Conservation (phyloP, 92 coral and sea anemone species). For the Scolanthus callimorphus region DNA sequence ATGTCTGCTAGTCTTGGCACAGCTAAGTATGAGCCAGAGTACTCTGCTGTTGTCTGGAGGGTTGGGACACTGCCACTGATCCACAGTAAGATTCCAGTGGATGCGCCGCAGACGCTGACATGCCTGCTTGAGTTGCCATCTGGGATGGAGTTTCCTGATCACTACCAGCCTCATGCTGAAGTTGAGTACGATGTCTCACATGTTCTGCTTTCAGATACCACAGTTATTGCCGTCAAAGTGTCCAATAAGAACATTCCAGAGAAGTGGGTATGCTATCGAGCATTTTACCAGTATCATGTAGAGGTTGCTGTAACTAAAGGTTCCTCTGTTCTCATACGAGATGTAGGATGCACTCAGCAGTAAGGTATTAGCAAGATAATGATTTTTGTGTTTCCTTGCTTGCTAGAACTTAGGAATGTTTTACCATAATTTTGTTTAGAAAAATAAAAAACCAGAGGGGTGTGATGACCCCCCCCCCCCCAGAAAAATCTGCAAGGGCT, state of each 20-base stretch:
- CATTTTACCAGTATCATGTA: conserved; percentile 78
- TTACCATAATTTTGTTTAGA: no score
- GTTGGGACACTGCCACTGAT: conserved; percentile 81
- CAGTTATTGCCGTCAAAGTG: conserved; percentile 88
- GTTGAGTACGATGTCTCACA: conserved; percentile 87
- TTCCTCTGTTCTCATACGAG: conserved; percentile 70
- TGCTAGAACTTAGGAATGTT: no score
- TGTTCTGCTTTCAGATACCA: conserved; percentile 90
- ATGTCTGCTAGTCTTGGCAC: conserved; percentile 85
- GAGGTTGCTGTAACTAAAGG: conserved; percentile 76
- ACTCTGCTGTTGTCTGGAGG: conserved; percentile 85
- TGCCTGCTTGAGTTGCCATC: conserved; percentile 74
- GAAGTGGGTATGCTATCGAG: conserved; percentile 87
- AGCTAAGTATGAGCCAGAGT: conserved; percentile 93
- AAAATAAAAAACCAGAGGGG: no score
- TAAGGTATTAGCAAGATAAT: no score
- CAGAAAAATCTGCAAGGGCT: no score
- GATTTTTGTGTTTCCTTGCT: no score
- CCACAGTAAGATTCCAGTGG: conserved; percentile 91
- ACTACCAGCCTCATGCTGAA: conserved; percentile 81
- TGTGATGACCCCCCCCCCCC: no score
- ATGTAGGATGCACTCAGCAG: conserved; percentile 88
- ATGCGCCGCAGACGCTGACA: conserved; percentile 85
- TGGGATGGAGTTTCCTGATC: conserved; percentile 82
- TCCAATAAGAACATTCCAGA: conserved; percentile 88